Conservation (phyloP, 1,140 invertebrate species). For the Monomorium pharaonis region DNA sequence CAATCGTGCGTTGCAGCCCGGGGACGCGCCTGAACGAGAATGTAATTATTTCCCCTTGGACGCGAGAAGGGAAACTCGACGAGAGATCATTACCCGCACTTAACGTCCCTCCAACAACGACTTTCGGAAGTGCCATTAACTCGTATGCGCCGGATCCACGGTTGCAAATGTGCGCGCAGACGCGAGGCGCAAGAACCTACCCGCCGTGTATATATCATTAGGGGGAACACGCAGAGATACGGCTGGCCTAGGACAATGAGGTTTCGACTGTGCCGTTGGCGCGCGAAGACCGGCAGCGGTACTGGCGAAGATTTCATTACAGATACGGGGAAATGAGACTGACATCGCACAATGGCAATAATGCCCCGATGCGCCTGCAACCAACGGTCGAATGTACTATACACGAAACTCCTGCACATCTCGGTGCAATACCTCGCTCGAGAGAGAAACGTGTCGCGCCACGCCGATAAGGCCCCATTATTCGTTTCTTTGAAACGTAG, state of each 20-base stretch:
- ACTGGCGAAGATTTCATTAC: conserved; percentile 79
- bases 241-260: conserved; percentile 60
- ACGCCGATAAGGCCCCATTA: conserved; percentile 38
- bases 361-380: conserved; percentile 73
- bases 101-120: conserved; percentile 51
- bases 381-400: conserved; percentile 22
- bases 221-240: conserved; percentile 28
- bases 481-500: conserved; percentile 24
- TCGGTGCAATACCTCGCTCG: not conserved
- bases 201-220: conserved; percentile 45
- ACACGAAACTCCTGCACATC: not conserved
- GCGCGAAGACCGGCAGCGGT: conserved; percentile 42
- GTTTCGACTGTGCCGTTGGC: conserved; percentile 58
- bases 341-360: conserved; percentile 77
- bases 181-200: conserved; percentile 34
- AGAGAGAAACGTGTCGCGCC: conserved; percentile 6
- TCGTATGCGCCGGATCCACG: conserved; percentile 14
- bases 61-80: conserved; percentile 36
- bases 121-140: conserved; percentile 61
- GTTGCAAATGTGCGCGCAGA: conserved; percentile 23
- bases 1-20: conserved; percentile 5
- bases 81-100: conserved; percentile 56
- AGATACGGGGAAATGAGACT: conserved; percentile 79
- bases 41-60: conserved; percentile 55
- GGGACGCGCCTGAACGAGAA: conserved; percentile 41